Percentiles rank a stretch among this genome's conserved stretches.
Evolutionary conservation across 1,140 invertebrate species (phyloP).

Genomic region (Holotrichia oblita): DNA sequence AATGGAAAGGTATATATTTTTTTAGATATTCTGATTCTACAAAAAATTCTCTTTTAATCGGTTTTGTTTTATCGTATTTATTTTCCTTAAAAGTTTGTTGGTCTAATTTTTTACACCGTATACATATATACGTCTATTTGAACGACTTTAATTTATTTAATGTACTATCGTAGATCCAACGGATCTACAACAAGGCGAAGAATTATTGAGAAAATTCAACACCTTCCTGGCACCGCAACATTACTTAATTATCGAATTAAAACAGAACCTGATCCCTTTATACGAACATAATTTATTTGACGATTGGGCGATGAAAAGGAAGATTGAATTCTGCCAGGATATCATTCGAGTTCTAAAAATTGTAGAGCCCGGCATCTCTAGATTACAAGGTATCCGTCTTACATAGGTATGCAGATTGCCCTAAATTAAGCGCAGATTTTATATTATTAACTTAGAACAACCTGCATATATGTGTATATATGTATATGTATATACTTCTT

Average conservation of each 20-base stretch:
- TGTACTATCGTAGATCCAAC: conserved; percentile 51
- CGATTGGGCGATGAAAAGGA: conserved; percentile 66
- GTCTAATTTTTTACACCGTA: too few species aligned
- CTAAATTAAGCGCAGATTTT: too few species aligned
- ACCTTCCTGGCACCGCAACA: conserved; percentile 71
- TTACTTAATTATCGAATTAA: conserved; percentile 70
- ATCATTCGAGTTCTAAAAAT: conserved; percentile 71
- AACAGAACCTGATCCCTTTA: conserved; percentile 71
- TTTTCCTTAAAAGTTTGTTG: too few species aligned
- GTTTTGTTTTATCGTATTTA: too few species aligned
- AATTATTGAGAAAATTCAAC: conserved; percentile 67
- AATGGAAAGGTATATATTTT: too few species aligned
- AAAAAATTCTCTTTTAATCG: too few species aligned
- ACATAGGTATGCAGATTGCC: too few species aligned
- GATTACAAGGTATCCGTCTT: conserved; percentile 74
- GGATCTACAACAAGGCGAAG: conserved; percentile 63
- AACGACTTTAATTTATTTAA: too few species aligned
- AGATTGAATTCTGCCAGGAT: conserved; percentile 74
- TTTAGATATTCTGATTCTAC: too few species aligned
- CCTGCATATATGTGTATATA: too few species aligned
- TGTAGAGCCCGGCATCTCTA: conserved; percentile 78
- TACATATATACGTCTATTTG: too few species aligned
- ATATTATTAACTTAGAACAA: too few species aligned
- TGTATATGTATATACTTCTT: conserved; percentile 26
- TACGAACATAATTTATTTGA: conserved; percentile 65